Base-by-base conservation (phyloP, 2,113 vertebrate genomes). In the Myodes glareolus region DNA sequence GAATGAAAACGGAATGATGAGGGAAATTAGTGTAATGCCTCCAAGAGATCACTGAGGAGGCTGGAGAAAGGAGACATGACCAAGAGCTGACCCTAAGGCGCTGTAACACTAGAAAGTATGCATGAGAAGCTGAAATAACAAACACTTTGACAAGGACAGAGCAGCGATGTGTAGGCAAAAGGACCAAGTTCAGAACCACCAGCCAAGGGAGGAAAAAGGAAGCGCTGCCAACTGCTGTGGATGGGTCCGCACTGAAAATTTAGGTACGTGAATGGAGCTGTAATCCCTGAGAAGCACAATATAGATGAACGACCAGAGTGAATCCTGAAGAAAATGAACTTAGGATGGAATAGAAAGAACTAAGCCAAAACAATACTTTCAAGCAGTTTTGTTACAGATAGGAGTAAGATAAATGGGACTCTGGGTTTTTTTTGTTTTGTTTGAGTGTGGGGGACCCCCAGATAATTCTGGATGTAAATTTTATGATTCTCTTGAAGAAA, bases 401-500 rank as follows among this genome's bases (percentile, higher is more conserved):
- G 1, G n/a, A 52, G 3, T 61, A 90, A 90, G 9, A 42, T 58
- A 72, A 80, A 42, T 1, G 21, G 17, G 16, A 17, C 14, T 58
- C 1, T 50, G 86, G 16, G 7, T 23, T n/a, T 39, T 72, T 67
- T 36, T 23, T 65, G 63, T 65, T 65, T 93, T 39, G n/a, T 61
- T 25, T 61, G 7, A 36, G 16, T 58, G 88, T 11, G 50, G 25
- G 72, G 2, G 1, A 82, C 16, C 1, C 14, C 10, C 39, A 65
- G 50, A 90, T 78, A 85, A 88, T 39, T 68, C 50, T 80, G 31
- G 76, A n/a, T 50, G 50, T 33, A 58, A 58, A 82, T 72, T 88
- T 96, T 61, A 19, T 88, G 36, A 81, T 65, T 55, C 2, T n/a
- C 90, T 92, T 91, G 19, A 91, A 76, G 13, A 11, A 89, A 95